Base-by-base conservation (phyloP, 92 coral and sea anemone species). In the Epizoanthus stellaris region DNA sequence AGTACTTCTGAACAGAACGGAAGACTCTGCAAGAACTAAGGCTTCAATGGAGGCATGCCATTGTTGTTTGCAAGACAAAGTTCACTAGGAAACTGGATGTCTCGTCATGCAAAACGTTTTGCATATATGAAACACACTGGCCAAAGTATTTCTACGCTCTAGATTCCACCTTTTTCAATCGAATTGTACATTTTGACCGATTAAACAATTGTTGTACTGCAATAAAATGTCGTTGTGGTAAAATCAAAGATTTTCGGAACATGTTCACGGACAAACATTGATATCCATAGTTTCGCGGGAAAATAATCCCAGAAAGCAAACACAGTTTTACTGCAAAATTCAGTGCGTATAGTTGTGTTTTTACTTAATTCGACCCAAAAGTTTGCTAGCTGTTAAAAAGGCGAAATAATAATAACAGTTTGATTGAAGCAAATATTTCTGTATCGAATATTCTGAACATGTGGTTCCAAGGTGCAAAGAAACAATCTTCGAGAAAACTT, bases 261-360 rank as follows among this genome's bases (percentile, higher is more conserved):
- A 52, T 52, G 15, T 13, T 52, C 56, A 52, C 4, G 38, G 16
- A 2, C 36, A 72, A 70, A 11, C 38, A 72, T 3, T 72, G 60
- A 45, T 72, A 72, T 72, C 16, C 77, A 49, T 72, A 49, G 58
- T 42, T 72, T 72, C 57, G 60, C 77, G 77, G 77, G 77, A 72
- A 72, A 47, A 72, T 47, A 43, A 72, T 19, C 77, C 77, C 5
- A 54, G 45, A 38, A 36, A 42, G 58, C n/a, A n/a, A 72, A 14
- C 15, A 5, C 17, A 13, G 15, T 43, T 72, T 72, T 34, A 7
- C 8, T 47, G 39, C 34, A 45, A 21, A 52, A 52, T 52, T 52
- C 0, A 12, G 54, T 47, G 2, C 12, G 2, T 52, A 52, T 45
- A 7, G 10, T 7, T 12, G 56, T 9, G 14, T 52, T 9, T 49